Base-by-base conservation (phyloP, 2,888 invertebrate species). In the Aporophyla nigra region DNA sequence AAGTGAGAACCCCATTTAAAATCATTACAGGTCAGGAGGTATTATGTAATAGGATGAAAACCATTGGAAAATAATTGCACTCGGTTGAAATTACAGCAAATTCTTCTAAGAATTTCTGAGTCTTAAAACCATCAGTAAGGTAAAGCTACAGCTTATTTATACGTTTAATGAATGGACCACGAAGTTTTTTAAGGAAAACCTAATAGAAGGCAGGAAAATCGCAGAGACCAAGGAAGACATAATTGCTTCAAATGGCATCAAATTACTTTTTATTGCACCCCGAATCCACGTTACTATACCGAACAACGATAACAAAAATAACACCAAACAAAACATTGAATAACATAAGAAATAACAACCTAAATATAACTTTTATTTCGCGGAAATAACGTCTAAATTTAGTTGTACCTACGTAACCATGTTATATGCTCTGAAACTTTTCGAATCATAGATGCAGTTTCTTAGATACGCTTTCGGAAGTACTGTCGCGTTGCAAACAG, bases 401-500 rank as follows among this genome's bases (percentile, higher is more conserved):
- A 51, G 70, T 63, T 78, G 84, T 82, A 86, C 80, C 62, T 79
- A 79, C 76, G 79, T 81, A 86, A 87, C 84, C 87, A 86, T 88
- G 87, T 89, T 90, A 85, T 90, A 89, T 81, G 74, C 69, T 86
- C 71, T 63, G 74, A 87, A 90, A 92, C 87, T 90, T 91, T 80
- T 77, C 78, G 86, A 88, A 83, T 85, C 83, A 82, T 86, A 84
- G 85, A 86, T 81, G 86, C 89, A 88, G 81, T 85, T 87, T 84
- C 87, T 87, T 75, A 86, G 85, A 86, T 89, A 86, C 88, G 86
- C 80, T 84, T 87, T 85, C 77, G 83, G 81, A 89, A 89, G 86
- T 90, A 87, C 89, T 89, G 88, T 88, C 83, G 89, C 88, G 91
- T 88, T 85, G 84, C 82, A 84, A 87, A 91, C 91, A 93, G 93